Base-by-base conservation (phyloP, 64 coral and sea anemone genomes). In the Stichodactyla helianthus region DNA sequence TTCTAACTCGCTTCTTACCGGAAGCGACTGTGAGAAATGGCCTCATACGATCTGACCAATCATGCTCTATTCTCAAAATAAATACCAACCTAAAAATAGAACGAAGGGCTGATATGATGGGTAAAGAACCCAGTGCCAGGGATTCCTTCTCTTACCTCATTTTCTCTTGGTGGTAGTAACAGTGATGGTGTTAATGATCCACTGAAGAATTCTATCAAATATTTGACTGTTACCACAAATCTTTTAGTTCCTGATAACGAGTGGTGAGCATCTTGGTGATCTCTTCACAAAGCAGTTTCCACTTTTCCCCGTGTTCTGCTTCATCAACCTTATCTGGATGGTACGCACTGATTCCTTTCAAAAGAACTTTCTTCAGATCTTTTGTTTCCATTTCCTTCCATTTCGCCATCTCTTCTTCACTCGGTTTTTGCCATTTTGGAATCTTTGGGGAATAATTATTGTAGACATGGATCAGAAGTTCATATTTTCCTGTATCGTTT, bases 301-400 rank as follows among this genome's bases (percentile, higher is more conserved):
- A 90, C 10, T 90, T 90, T 35, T 28, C 86, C 0, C 92, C 88
- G 61, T 94, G 56, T 6, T 84, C 17, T 3, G 84, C 60, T 54
- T 87, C 88, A 62, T 90, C 88, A 5, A 90, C 70, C 53, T 84
- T 90, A 51, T 90, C 92, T 20, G 92, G 92, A 52, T 94, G 92
- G 71, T 94, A 94, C 55, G 71, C 78, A 10, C 10, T 68, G 19
- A 88, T 27, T 7, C 64, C 88, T 62, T 84, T 87, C 0, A 54
- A 4, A 12, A 90, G 50, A 2, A 94, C 61, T 71, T 82, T 83
- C 67, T 88, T 85, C 5, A 90, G 16, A 1, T 85, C 57, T 50
- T 70, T 84, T 5, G 10, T 60, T 51, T 79, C 79, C 35, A 90
- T 35, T 65, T 82, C 27, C 16, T 52, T 35, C 93, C 93, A 94